Evolutionary conservation across 2,113 vertebrate genomes (phyloP).

Genomic region (Mola mola): DNA sequence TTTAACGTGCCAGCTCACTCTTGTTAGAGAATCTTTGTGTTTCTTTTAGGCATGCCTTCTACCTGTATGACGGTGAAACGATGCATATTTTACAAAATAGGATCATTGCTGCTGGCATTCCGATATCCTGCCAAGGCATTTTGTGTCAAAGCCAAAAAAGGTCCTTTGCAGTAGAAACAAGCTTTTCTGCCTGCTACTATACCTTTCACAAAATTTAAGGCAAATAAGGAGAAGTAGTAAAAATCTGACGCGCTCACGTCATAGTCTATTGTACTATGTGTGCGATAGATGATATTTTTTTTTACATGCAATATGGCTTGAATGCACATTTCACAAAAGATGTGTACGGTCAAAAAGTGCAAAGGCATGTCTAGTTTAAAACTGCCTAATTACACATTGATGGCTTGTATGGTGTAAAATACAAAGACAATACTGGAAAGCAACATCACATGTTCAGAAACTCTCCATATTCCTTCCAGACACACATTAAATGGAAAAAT

Average conservation of each 20-base stretch:
- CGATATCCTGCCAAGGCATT: conserved; percentile 62
- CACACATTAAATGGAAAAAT: conserved; percentile 23
- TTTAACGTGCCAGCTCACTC: conserved; percentile 51
- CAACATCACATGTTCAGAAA: conserved; percentile 10
- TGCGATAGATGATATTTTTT: conserved; percentile 18
- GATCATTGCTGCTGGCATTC: conserved; percentile 62
- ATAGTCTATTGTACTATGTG: no score
- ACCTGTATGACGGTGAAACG: conserved; percentile 61
- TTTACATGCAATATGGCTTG: conserved; percentile 21
- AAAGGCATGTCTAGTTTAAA: no score
- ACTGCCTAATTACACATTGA: no score
- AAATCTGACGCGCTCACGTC: conserved; percentile 60
- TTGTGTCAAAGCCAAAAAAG: conserved; percentile 65
- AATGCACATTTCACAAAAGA: conserved; percentile 3
- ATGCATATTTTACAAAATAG: conserved; percentile 73
- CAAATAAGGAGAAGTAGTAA: conserved; percentile 52
- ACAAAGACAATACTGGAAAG: conserved; percentile 5
- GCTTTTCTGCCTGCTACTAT: conserved; percentile 74
- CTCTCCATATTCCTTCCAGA: conserved; percentile 17
- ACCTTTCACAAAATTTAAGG: conserved; percentile 60
- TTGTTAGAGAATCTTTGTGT: conserved; percentile 58
- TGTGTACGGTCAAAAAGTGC: no score
- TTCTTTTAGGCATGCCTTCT: conserved; percentile 53
- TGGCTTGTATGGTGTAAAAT: conserved; percentile 10
- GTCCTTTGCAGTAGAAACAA: conserved; percentile 66